These are phyloP conservation scores for Rhinichthys osculus DNA, from an alignment of 2,797 vertebrate genomes.

Conservation along the genomic window DNA sequence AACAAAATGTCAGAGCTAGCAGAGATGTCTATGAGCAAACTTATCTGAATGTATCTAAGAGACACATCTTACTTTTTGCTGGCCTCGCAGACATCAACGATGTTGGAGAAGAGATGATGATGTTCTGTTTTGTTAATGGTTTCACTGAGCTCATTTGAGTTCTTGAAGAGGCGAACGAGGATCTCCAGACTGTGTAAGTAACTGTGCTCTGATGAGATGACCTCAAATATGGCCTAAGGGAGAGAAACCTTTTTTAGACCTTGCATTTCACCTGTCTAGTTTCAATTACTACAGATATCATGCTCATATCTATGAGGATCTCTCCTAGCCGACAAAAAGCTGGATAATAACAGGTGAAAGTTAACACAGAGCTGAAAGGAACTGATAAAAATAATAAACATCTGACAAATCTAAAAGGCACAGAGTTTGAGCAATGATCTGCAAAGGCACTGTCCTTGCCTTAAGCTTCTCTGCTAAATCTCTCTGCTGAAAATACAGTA, in stretches of 20 bases:
- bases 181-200: conserved; percentile 96
- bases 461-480: neutral
- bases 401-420: neutral
- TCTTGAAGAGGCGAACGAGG: conserved; percentile 94
- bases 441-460: neutral
- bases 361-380: neutral
- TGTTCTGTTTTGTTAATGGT: conserved; percentile 96
- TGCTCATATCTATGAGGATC: neutral
- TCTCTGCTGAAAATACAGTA: neutral
- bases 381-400: neutral
- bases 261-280: neutral
- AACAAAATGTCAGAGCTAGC: neutral
- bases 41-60: neutral
- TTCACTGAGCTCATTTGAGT: conserved; percentile 87
- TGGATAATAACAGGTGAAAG: conserved; percentile 12
- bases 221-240: conserved; percentile 92
- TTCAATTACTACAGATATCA: neutral
- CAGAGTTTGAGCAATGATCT: neutral
- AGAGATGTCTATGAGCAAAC: neutral
- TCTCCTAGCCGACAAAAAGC: neutral
- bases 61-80: conserved; percentile 88
- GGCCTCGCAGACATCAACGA: conserved; percentile 90
- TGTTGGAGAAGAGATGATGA: conserved; percentile 99
- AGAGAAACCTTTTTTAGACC: neutral
- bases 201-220: conserved; percentile 97